phyloP scores from a whole-genome alignment of 2,888 invertebrate genomes.

The Napeogenes inachia region DNA sequence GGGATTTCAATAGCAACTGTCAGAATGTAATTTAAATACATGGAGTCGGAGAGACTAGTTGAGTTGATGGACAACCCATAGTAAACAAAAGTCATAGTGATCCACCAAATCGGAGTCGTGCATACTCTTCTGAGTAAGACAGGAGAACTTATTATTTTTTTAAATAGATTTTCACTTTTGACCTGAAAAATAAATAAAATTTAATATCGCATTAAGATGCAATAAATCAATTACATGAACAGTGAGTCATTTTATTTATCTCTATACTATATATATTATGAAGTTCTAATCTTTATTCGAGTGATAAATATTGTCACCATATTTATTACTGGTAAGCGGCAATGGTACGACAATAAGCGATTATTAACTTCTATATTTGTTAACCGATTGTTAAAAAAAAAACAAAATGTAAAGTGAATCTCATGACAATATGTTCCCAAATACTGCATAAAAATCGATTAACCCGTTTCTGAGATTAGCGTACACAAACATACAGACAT shows the following conservation, averaged over 20 bases:
- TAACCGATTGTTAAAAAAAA: no score
- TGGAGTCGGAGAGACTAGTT: constrained; percentile 83
- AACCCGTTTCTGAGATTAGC: no score
- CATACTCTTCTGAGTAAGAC: constrained; percentile 74
- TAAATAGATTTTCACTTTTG: constrained; percentile 9
- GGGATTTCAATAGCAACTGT: constrained; percentile 83
- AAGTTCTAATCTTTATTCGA: no score
- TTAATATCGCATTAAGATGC: background rate
- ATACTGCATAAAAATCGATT: no score
- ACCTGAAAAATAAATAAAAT: constrained; percentile 7
- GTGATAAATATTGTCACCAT: no score
- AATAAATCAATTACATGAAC: background rate
- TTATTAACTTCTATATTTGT: no score
- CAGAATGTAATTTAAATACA: constrained; percentile 83
- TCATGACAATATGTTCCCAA: no score
- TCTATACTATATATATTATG: no score
- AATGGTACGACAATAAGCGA: no score
- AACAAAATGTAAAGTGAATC: no score
- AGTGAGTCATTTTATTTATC: background rate
- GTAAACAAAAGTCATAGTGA: constrained; percentile 86
- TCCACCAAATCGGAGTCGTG: constrained; percentile 87
- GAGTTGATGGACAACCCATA: constrained; percentile 88
- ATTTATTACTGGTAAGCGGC: no score
- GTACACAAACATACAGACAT: no score
- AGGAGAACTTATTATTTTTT: constrained; percentile 43